Percentiles rank a stretch among this genome's conserved stretches.
Evolutionary conservation across 2,113 vertebrate genomes (phyloP).

Genomic region (Raphicerus campestris): DNA sequence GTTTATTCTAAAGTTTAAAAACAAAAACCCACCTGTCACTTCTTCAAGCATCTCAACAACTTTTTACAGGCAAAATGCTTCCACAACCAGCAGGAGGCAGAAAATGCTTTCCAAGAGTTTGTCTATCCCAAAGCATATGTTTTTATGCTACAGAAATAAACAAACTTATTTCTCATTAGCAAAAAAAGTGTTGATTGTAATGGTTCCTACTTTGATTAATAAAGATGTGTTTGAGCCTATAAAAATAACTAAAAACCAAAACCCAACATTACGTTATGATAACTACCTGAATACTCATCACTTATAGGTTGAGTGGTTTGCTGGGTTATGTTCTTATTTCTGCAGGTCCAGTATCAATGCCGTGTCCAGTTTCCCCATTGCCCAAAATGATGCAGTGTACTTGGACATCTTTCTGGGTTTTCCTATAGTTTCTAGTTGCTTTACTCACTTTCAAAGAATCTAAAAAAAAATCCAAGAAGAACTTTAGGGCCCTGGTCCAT

Average conservation of each 20-base stretch:
- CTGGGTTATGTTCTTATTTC: not conserved
- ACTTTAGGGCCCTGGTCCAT: not conserved
- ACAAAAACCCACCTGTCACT: not conserved
- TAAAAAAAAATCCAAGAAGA: not conserved
- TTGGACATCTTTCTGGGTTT: not conserved
- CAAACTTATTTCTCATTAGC: not conserved
- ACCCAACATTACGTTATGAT: not conserved
- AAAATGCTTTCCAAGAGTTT: not conserved
- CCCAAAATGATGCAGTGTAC: not conserved
- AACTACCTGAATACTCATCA: not conserved
- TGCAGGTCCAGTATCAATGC: not conserved
- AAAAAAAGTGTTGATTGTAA: not conserved
- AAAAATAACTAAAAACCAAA: not conserved
- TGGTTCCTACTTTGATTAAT: not conserved
- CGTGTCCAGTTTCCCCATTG: not conserved
- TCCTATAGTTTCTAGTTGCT: not conserved
- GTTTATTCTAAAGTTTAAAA: not conserved
- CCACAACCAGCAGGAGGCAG: not conserved
- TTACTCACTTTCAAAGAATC: not conserved
- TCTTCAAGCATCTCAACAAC: not conserved
- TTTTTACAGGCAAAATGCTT: not conserved
- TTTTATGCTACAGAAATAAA: not conserved
- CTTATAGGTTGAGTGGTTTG: not conserved
- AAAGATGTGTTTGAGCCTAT: not conserved
- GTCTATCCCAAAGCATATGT: not conserved